Evolutionary conservation across 1,140 invertebrate species (phyloP).

Genomic region (Scaptomyza hsui): DNA sequence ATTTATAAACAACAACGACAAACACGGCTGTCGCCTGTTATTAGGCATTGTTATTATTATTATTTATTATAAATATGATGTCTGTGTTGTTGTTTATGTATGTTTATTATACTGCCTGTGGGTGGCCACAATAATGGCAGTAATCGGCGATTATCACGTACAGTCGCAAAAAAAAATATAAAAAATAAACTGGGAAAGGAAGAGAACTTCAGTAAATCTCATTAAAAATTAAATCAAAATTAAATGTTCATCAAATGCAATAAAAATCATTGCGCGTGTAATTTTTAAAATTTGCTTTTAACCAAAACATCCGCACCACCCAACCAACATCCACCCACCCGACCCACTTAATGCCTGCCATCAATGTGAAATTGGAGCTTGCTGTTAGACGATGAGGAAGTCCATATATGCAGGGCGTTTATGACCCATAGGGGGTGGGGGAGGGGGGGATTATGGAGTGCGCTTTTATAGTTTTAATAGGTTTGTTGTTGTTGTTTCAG

Average conservation of each 20-base stretch:
- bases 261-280: constrained; percentile 60
- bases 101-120: constrained; percentile 44
- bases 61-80: background rate
- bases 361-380: constrained; percentile 32
- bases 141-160: constrained; percentile 71
- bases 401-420: constrained; percentile 25
- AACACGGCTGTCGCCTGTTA: constrained; percentile 3
- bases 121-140: constrained; percentile 67
- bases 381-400: constrained; percentile 31
- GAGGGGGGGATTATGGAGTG: constrained; percentile 10
- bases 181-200: constrained; percentile 20
- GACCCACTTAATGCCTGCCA: background rate
- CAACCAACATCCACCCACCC: background rate
- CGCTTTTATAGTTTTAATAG: constrained; percentile 21
- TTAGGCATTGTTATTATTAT: constrained; percentile 12
- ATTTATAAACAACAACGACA: constrained; percentile 25
- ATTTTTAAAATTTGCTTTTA: constrained; percentile 36
- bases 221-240: constrained; percentile 78
- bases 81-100: constrained; percentile 27
- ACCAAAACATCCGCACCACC: background rate
- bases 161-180: constrained; percentile 28
- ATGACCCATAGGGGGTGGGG: constrained; percentile 21
- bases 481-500: constrained; percentile 7
- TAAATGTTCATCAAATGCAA: constrained; percentile 75
- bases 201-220: constrained; percentile 42